Evolutionary conservation across 1,140 invertebrate genomes (phyloP), one percentile per base, ranked within the genome.

Genomic region (Drosophila pseudoananassae): DNA sequence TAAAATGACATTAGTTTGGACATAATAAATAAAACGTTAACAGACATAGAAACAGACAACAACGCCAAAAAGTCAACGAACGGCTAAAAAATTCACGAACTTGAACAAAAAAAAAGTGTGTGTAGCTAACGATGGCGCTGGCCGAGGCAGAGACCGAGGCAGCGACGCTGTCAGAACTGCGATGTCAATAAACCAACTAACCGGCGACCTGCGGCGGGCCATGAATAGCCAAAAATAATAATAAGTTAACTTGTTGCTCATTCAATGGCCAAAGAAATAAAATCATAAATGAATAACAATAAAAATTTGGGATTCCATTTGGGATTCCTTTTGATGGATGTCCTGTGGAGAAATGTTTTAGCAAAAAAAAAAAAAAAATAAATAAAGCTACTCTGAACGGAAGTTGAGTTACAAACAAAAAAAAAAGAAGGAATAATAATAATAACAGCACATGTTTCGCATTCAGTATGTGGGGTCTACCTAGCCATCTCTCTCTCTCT

Each of bases 171-270:
- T 29, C 72, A 75, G 70, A 64, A 51, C 58, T 29, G 59, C 65
- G 82, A 87, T 88, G 82, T 87, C 82, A 87, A 87, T 82, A 87
- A 88, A 87, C 82, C 82, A 87, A 88, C 83, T 88, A 87, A 79
- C 59, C 82, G 60, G 55, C 78, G 69, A 85, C 82, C 80, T 74
- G 80, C 59, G 71, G 79, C 64, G 71, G 79, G 46, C 75, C 70
- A 78, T 78, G 80, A 83, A 83, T 78, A 78, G 64, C 29, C 61
- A 66, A 65, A 55, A 75, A 57, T 23, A 47, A 36, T 20, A 54
- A 40, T 50, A 43, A 45, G 8, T 17, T 36, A 74, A 74, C 71
- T 74, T 74, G 71, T 74, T 74, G 71, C 71, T 74, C 17, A n/a
- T n/a, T n/a, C n/a, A n/a, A n/a, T n/a, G n/a, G n/a, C 27, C 36